Conservation (phyloP, 2,797 vertebrate species). For the Pteronotus mesoamericanus region DNA sequence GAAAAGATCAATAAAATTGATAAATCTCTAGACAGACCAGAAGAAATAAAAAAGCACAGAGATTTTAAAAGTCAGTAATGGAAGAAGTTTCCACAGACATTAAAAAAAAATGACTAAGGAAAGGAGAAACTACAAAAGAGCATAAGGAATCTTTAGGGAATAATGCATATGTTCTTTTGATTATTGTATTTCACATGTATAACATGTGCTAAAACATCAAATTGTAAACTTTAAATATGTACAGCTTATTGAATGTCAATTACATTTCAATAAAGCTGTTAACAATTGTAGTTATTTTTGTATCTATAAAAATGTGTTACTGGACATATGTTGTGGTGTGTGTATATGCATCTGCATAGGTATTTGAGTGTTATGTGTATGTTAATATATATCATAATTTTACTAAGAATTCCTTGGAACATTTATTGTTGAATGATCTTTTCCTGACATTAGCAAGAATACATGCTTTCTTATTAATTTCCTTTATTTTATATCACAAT, state of each 20-base stretch:
- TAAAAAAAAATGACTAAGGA: background rate
- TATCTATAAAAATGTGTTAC: background rate
- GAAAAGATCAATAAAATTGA: background rate
- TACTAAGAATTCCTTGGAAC: background rate
- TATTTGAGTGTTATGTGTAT: background rate
- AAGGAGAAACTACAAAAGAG: background rate
- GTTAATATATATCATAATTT: background rate
- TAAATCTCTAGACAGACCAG: background rate
- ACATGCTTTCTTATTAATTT: background rate
- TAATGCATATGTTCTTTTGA: background rate
- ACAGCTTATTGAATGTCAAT: background rate
- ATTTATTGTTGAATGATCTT: background rate
- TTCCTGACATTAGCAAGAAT: background rate
- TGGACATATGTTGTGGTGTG: background rate
- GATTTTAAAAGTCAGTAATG: background rate
- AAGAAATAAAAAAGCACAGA: background rate
- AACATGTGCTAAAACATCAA: background rate
- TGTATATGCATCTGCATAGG: background rate
- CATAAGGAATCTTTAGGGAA: background rate
- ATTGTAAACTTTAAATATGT: background rate
- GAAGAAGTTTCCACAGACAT: background rate
- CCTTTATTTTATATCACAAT: background rate
- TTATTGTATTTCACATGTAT: background rate
- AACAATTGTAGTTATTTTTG: background rate
- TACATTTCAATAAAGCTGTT: background rate